phyloP scores from a whole-genome alignment of 2,888 invertebrate genomes.

The Ochropacha duplaris region DNA sequence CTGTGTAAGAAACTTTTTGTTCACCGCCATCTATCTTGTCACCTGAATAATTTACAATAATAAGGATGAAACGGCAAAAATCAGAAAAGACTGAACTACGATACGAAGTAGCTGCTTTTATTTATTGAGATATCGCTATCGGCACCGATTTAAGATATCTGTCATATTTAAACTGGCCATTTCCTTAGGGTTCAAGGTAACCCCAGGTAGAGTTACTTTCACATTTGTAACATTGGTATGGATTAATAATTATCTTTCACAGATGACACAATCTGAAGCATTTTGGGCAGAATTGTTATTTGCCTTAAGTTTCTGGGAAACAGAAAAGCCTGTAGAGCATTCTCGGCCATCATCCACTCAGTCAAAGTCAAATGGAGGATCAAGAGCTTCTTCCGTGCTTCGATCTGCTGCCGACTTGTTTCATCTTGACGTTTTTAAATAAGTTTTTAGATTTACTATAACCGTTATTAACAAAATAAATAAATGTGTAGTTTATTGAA shows the following conservation, averaged over 20 bases:
- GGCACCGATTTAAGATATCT: too few species aligned
- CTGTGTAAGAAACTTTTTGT: too few species aligned
- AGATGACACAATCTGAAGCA: slow-evolving; percentile 88
- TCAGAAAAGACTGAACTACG: too few species aligned
- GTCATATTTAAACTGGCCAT: too few species aligned
- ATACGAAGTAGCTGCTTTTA: too few species aligned
- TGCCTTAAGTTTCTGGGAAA: slow-evolving; percentile 87
- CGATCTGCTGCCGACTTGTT: slow-evolving; percentile 71
- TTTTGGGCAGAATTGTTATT: slow-evolving; percentile 87
- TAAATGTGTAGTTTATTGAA: background rate
- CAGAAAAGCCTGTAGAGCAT: slow-evolving; percentile 86
- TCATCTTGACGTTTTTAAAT: slow-evolving; percentile 53
- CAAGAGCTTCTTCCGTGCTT: slow-evolving; percentile 70
- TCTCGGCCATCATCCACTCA: slow-evolving; percentile 62
- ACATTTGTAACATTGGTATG: too few species aligned
- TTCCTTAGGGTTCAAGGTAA: too few species aligned
- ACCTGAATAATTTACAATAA: too few species aligned
- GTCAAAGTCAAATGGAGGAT: slow-evolving; percentile 47
- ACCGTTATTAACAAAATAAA: background rate
- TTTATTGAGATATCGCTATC: too few species aligned
- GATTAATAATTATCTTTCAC: slow-evolving; percentile 29
- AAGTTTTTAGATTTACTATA: slow-evolving; percentile 7
- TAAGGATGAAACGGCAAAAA: too few species aligned
- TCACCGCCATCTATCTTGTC: too few species aligned
- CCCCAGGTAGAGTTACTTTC: too few species aligned